Evolutionary conservation across 2,113 vertebrate genomes (phyloP).

Genomic region (Psammodynastes pulverulentus): DNA sequence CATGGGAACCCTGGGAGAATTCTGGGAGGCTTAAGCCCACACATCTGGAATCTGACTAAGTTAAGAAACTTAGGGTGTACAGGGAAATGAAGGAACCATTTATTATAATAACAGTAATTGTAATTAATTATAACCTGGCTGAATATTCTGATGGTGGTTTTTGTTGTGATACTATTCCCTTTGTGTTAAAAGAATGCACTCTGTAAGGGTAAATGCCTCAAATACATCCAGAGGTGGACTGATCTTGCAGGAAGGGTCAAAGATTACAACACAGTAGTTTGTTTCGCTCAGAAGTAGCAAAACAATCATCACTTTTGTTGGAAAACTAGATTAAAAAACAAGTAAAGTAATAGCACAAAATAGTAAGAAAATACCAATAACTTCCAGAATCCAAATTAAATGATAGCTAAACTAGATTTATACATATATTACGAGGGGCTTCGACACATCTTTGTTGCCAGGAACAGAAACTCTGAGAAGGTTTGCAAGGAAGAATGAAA

Average conservation of each 20-base stretch:
- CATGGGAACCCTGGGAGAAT: neutral
- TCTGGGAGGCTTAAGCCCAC: neutral
- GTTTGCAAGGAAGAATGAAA: neutral
- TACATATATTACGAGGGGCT: neutral
- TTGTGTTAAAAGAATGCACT: neutral
- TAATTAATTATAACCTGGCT: neutral
- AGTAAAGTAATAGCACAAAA: neutral
- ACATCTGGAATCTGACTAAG: neutral
- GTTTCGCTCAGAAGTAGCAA: neutral
- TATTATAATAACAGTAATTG: neutral
- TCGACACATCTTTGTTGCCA: neutral
- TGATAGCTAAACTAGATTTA: neutral
- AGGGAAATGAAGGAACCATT: neutral
- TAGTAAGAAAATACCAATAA: neutral
- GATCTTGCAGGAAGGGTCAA: neutral
- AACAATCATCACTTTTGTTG: neutral
- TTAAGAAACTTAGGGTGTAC: neutral
- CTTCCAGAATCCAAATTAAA: neutral
- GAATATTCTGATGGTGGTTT: neutral
- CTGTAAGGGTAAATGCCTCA: neutral
- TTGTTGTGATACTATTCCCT: neutral
- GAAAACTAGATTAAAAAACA: neutral
- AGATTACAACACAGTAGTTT: neutral
- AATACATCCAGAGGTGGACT: neutral
- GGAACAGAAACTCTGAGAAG: neutral